phyloP scores from a whole-genome alignment of 2,113 vertebrate genomes.

The Lathamus discolor region DNA sequence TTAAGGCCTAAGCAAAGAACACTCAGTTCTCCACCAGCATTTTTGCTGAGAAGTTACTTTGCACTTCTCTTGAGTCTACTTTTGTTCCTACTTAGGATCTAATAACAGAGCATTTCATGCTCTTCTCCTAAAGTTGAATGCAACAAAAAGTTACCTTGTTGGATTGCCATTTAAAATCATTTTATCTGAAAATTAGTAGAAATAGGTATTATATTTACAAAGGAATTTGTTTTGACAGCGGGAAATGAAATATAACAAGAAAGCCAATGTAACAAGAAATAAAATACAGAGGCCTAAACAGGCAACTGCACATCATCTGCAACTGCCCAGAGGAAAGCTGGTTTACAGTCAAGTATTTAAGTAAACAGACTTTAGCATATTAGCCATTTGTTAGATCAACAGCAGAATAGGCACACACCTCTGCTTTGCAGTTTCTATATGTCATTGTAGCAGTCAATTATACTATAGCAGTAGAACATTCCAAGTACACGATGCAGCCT shows the following conservation, averaged over 20 bases:
- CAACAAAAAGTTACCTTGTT: not conserved
- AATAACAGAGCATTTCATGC: not conserved
- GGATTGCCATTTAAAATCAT: not conserved
- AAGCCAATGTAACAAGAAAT: not conserved
- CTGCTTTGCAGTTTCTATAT: not conserved
- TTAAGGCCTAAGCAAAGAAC: not conserved
- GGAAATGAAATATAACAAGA: not conserved
- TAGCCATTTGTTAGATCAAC: not conserved
- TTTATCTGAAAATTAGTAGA: not conserved
- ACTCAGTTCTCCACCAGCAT: not conserved
- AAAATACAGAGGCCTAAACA: not conserved
- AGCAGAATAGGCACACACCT: not conserved
- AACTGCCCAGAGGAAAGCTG: not conserved
- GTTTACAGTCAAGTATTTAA: not conserved
- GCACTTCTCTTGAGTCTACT: not conserved
- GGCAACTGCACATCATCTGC: not conserved
- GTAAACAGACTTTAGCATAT: not conserved
- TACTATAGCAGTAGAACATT: rapidly evolving
- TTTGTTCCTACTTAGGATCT: not conserved
- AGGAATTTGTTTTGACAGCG: not conserved
- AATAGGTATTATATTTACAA: not conserved
- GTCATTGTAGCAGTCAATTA: rapidly evolving
- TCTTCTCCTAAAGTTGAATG: not conserved
- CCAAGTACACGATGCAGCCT: rapidly evolving
- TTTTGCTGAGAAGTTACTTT: not conserved